Percentiles rank a stretch among this genome's conserved stretches.
phyloP scores from a whole-genome alignment of 2,113 vertebrate species.

The Salvelinus namaycush region DNA sequence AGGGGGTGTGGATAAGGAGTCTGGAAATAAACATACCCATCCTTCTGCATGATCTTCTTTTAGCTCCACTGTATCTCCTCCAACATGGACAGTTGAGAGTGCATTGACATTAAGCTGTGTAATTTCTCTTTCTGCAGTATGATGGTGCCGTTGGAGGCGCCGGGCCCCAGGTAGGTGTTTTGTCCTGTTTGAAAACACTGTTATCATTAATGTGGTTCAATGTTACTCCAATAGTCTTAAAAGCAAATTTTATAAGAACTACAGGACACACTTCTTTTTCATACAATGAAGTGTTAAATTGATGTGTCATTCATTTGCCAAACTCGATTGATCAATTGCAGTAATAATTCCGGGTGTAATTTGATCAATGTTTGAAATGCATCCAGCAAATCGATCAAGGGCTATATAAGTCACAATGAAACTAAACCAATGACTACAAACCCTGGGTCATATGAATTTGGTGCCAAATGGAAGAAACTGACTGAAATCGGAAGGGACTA shows the following conservation, averaged over 20 bases:
- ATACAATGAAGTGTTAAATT: too few species aligned
- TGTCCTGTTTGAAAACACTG: background rate
- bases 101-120: background rate
- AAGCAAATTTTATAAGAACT: too few species aligned
- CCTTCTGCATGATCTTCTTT: background rate
- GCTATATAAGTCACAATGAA: background rate
- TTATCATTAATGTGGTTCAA: too few species aligned
- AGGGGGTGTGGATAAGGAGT: background rate
- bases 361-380: background rate
- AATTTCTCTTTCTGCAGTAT: conserved; percentile 38
- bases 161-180: conserved; percentile 60
- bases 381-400: background rate
- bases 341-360: background rate
- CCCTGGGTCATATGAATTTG: background rate
- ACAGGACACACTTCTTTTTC: too few species aligned
- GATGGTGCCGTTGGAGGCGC: conserved; percentile 32
- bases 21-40: background rate
- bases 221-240: too few species aligned
- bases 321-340: background rate
- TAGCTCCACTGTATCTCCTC: too few species aligned
- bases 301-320: background rate
- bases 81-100: too few species aligned
- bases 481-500: too few species aligned
- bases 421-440: background rate
- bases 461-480: too few species aligned